Conservation (phyloP, 2,888 invertebrate genomes). For the Phalera bucephala region DNA sequence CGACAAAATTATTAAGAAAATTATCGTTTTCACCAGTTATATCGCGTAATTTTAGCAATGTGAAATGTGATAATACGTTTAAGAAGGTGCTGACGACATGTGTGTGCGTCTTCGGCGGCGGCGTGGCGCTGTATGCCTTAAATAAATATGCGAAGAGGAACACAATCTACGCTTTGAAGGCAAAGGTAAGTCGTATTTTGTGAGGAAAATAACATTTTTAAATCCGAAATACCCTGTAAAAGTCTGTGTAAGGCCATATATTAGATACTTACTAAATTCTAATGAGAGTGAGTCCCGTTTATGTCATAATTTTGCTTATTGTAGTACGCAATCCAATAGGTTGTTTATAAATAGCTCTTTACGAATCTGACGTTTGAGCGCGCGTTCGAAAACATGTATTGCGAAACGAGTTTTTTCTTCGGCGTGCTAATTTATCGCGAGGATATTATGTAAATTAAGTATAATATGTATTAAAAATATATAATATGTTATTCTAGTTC, state of each 20-base stretch:
- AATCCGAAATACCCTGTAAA: background rate
- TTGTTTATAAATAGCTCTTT: conserved; percentile 60
- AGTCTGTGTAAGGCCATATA: background rate
- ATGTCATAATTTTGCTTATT: conserved; percentile 37
- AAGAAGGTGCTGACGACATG: conserved; percentile 62
- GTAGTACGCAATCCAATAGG: conserved; percentile 29
- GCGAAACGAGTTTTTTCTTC: background rate
- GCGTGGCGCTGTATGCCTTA: conserved; percentile 62
- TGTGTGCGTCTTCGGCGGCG: conserved; percentile 70
- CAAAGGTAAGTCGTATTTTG: conserved; percentile 59
- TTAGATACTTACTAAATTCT: background rate
- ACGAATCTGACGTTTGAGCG: conserved; percentile 42
- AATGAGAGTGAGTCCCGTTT: conserved; percentile 17
- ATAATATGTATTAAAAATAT: no score
- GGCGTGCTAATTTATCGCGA: no score
- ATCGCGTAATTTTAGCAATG: conserved; percentile 57
- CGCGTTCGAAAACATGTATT: conserved; percentile 32
- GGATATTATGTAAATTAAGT: no score
- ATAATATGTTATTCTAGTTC: no score
- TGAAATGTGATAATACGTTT: conserved; percentile 51
- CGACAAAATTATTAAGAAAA: conserved; percentile 70
- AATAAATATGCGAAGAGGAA: conserved; percentile 58
- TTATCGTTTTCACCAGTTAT: conserved; percentile 55
- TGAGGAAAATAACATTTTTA: background rate
- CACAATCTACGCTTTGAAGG: conserved; percentile 75